A percentile compares a stretch with the other conserved stretches of the same genome.
phyloP scores from a whole-genome alignment of 2,113 vertebrate genomes.

The Caracal caracal region DNA sequence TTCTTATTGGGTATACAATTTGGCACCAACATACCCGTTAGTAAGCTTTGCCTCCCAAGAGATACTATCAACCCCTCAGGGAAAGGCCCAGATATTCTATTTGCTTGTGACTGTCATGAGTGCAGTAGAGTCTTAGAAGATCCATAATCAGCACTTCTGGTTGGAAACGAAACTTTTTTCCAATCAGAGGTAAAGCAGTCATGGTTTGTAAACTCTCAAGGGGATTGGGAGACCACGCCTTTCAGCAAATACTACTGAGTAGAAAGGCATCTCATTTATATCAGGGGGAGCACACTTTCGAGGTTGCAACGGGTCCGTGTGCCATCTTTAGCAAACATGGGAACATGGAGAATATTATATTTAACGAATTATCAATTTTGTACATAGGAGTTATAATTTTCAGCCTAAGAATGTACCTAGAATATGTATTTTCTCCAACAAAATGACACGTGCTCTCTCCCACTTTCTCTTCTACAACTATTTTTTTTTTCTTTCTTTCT shows the following conservation, averaged over 20 bases:
- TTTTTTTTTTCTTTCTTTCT: constrained; percentile 31
- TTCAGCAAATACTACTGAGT: background rate
- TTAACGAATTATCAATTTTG: background rate
- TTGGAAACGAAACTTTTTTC: background rate
- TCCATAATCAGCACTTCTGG: background rate
- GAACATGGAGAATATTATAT: background rate
- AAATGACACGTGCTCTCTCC: background rate
- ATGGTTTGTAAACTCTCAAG: background rate
- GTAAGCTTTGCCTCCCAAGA: background rate
- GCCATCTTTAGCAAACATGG: background rate
- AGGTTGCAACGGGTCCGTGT: background rate
- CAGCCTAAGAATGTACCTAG: background rate
- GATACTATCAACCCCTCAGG: background rate
- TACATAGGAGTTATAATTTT: background rate
- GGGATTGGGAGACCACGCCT: background rate
- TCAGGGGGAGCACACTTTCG: background rate
- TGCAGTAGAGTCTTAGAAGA: background rate
- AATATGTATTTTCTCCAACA: background rate
- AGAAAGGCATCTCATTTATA: background rate
- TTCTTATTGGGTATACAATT: background rate
- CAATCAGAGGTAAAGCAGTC: background rate
- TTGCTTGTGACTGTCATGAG: background rate
- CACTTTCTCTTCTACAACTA: background rate
- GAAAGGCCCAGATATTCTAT: background rate
- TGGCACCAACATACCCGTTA: background rate